phyloP scores from a whole-genome alignment of 2,888 invertebrate species.

The Blastobasis adustella region DNA sequence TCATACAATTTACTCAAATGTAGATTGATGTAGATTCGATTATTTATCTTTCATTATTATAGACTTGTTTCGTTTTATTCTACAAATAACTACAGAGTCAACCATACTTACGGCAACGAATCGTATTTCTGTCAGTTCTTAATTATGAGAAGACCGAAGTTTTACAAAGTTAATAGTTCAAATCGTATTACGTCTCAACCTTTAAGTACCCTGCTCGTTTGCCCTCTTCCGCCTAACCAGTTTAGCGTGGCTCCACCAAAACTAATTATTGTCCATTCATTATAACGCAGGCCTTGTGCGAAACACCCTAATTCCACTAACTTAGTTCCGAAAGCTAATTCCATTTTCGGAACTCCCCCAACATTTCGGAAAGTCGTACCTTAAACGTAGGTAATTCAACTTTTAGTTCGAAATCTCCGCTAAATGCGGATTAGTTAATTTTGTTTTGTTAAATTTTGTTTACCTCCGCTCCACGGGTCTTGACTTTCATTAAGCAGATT shows the following conservation, averaged over 20 bases:
- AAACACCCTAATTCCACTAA: background rate
- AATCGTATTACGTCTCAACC: too few relatives aligned
- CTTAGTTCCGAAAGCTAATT: background rate
- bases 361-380: background rate
- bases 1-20: too few relatives aligned
- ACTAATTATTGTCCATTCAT: background rate
- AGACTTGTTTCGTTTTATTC: too few relatives aligned
- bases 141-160: too few relatives aligned
- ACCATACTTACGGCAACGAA: too few relatives aligned
- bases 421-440: slow-evolving; percentile 2
- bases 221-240: too few relatives aligned
- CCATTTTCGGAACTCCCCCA: background rate
- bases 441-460: background rate
- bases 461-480: background rate
- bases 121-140: too few relatives aligned
- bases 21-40: too few relatives aligned
- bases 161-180: too few relatives aligned
- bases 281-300: background rate
- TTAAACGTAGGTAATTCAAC: background rate
- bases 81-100: too few relatives aligned
- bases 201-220: too few relatives aligned
- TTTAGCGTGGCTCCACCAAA: background rate
- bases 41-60: too few relatives aligned
- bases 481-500: slow-evolving; percentile 20
- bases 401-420: background rate